These are phyloP conservation scores for Drosophila santomea DNA, from an alignment of 1,140 invertebrate genomes.

Conservation along the genomic window DNA sequence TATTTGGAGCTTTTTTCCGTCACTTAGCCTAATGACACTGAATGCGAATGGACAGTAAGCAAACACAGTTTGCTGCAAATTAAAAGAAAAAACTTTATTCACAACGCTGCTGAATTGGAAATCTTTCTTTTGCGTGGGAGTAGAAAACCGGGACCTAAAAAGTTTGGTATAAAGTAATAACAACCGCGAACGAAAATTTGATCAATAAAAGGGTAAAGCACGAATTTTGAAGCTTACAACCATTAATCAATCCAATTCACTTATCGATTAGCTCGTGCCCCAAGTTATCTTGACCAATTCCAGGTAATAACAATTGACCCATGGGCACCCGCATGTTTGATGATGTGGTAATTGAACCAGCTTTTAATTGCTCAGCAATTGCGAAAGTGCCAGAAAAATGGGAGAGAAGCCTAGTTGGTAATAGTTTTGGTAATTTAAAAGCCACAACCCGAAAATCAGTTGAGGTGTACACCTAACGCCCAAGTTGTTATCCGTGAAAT, in stretches of 20 bases:
- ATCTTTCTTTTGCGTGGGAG: slow-evolving; percentile 19
- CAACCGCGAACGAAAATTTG: slow-evolving; percentile 18
- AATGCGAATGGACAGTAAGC: slow-evolving; percentile 27
- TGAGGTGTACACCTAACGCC: slow-evolving; percentile 7
- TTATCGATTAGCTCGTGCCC: slow-evolving; percentile 67
- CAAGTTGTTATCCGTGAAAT: slow-evolving; percentile 27
- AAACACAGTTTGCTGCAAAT: slow-evolving; percentile 26
- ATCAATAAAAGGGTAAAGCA: slow-evolving; percentile 28
- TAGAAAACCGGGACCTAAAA: slow-evolving; percentile 1
- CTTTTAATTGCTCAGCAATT: slow-evolving; percentile 69
- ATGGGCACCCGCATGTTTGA: slow-evolving; percentile 39
- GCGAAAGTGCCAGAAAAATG: slow-evolving; percentile 43
- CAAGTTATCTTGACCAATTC: slow-evolving; percentile 16
- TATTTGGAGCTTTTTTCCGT: slow-evolving; percentile 27
- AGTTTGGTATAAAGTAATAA: neutral
- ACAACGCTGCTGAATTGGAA: slow-evolving; percentile 3
- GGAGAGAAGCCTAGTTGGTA: slow-evolving; percentile 10
- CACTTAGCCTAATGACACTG: slow-evolving; percentile 30
- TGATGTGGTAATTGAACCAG: slow-evolving; percentile 42
- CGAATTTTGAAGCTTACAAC: slow-evolving; percentile 14
- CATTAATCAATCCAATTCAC: slow-evolving; percentile 66
- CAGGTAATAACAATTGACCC: slow-evolving; percentile 22
- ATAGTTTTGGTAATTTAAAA: slow-evolving; percentile 16
- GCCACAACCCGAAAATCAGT: neutral
- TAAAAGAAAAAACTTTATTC: slow-evolving; percentile 17